Conservation (phyloP, 2,888 invertebrate species). For the Ormyrus pomaceus region DNA sequence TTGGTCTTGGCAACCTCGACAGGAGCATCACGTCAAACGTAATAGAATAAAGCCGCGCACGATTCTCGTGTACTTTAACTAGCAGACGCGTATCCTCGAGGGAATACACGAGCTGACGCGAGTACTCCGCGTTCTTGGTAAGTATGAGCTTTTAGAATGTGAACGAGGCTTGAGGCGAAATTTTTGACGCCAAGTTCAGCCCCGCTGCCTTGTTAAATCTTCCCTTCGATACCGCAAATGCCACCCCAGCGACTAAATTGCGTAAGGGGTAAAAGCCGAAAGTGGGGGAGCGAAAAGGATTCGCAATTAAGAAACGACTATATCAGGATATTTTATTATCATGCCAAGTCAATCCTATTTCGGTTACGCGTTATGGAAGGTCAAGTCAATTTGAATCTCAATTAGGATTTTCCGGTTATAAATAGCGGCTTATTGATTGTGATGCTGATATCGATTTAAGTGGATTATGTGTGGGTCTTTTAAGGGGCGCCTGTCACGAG, state of each 20-base stretch:
- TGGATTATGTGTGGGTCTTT: conserved; percentile 38
- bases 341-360: background rate
- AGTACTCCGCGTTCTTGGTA: too few relatives aligned
- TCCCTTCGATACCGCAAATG: background rate
- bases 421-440: conserved; percentile 49
- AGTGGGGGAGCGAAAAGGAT: background rate
- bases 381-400: conserved; percentile 40
- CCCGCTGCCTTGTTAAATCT: conserved; percentile 2
- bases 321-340: background rate
- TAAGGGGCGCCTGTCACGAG: conserved; percentile 42
- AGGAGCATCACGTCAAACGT: too few relatives aligned
- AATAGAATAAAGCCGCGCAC: too few relatives aligned
- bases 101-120: too few relatives aligned
- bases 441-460: conserved; percentile 45
- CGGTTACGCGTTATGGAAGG: background rate
- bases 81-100: too few relatives aligned
- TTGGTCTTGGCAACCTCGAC: too few relatives aligned
- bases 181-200: too few relatives aligned
- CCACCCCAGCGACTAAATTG: background rate
- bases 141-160: too few relatives aligned
- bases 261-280: background rate
- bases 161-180: too few relatives aligned
- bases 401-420: conserved; percentile 50
- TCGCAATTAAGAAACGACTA: conserved; percentile 3
- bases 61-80: too few relatives aligned